Base-by-base conservation (phyloP, 1,140 invertebrate species). In the Drosophila ananassae region DNA sequence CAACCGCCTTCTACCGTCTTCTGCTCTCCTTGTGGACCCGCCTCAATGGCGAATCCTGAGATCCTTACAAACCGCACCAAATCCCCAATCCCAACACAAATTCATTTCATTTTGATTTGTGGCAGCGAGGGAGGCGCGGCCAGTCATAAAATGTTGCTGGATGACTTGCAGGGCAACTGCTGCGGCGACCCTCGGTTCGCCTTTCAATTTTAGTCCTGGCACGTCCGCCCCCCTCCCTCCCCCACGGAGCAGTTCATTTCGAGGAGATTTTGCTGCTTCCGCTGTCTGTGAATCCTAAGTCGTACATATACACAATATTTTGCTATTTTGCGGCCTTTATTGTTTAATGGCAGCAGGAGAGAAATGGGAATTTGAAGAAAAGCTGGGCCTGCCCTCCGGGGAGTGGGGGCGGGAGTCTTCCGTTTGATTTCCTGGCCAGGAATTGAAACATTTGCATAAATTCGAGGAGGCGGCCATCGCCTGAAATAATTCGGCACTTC, bases 251-350 rank as follows among this genome's bases (percentile, higher is more conserved):
- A 80, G 66, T 80, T 80, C 61, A 80, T 80, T 78, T 37, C 57
- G 71, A 67, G 75, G 61, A 77, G 59, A 67, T 67, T 67, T 64
- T 12, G 63, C 41, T 34, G 60, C 63, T 62, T 62, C 59, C 37
- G 56, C 55, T 50, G 22, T 17, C 44, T 21, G 50, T 9, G 22
- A 32, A 51, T 50, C 46, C n/a, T 24, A 12, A 47, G 44, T 6
- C 13, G 7, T 13, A 13, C 21, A 21, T 61, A 67, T 8, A n/a
- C 7, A 63, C 34, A 13, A 68, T 73, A 79, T 72, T 75, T 72
- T 80, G 77, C 64, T 55, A 52, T 75, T 79, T 80, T 75, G 77
- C 72, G 59, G 51, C 59, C 72, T 76, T 80, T 79, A 79, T 79
- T 80, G 77, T 57, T 72, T 21, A 48, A 64, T 68, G 24, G 44